Conservation (phyloP, 2,113 vertebrate genomes). For the Atherinomorus stipes region DNA sequence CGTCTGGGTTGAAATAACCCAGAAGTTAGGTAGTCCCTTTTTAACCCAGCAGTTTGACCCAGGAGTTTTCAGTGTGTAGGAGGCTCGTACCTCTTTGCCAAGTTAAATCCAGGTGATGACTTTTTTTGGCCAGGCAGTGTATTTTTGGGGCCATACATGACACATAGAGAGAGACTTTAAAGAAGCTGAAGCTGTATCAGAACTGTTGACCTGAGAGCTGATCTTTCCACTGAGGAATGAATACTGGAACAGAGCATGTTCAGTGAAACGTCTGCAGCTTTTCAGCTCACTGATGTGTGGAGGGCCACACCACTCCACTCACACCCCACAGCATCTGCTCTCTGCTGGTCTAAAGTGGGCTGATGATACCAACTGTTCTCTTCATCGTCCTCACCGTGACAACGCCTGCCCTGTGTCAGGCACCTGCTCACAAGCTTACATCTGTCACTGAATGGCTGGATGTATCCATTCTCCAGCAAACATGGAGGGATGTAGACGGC, state of each 20-base stretch:
- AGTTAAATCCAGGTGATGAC: no score
- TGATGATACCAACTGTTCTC: constrained; percentile 21
- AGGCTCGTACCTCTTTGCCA: no score
- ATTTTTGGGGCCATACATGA: no score
- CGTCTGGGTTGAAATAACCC: no score
- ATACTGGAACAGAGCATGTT: constrained; percentile 4
- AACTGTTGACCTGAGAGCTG: neutral
- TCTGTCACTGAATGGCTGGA: neutral
- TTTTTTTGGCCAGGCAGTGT: no score
- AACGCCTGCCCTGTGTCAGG: neutral
- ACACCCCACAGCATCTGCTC: constrained; percentile 9
- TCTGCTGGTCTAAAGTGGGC: constrained; percentile 11
- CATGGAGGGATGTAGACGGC: neutral
- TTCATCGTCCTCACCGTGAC: constrained; percentile 3
- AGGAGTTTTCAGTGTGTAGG: no score
- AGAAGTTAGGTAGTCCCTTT: no score
- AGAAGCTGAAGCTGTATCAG: neutral
- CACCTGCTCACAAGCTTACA: neutral
- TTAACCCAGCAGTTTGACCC: no score
- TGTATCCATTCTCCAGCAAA: neutral
- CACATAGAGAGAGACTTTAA: neutral
- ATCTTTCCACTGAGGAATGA: constrained; percentile 18
- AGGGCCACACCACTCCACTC: neutral
- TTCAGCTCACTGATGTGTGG: constrained; percentile 18
- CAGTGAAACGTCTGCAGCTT: constrained; percentile 17